Conservation (phyloP, 2,888 invertebrate genomes). For the Chrysolina haemoptera region DNA sequence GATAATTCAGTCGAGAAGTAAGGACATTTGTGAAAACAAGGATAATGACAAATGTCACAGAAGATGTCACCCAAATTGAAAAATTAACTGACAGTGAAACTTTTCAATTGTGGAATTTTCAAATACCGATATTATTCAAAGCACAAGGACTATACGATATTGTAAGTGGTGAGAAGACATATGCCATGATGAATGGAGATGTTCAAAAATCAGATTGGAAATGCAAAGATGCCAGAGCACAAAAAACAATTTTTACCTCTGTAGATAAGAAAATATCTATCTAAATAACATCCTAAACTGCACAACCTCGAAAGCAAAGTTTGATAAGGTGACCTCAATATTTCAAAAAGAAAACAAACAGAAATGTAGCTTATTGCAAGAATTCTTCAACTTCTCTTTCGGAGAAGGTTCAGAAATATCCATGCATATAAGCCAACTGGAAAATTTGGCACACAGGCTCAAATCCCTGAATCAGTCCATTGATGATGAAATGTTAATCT, state of each 20-base stretch:
- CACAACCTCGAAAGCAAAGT: not conserved
- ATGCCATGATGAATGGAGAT: not conserved
- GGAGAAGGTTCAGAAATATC: no score
- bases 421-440: slow-evolving; percentile 29
- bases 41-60: not conserved
- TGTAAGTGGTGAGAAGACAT: not conserved
- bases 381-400: slow-evolving; percentile 1
- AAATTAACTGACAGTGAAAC: not conserved
- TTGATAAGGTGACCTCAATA: no score
- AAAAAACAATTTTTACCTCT: not conserved
- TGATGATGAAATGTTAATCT: slow-evolving; percentile 42
- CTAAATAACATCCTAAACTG: not conserved
- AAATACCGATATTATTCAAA: not conserved
- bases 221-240: not conserved
- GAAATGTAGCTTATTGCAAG: not conserved
- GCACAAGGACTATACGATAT: slow-evolving; percentile 1
- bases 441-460: slow-evolving; percentile 41
- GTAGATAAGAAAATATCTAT: not conserved
- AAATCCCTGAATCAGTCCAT: slow-evolving; percentile 34
- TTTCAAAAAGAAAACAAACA: no score
- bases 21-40: not conserved
- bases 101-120: not conserved
- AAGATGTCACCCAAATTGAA: not conserved
- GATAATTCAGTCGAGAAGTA: not conserved
- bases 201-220: slow-evolving; percentile 17